These are phyloP conservation scores for Aix galericulata DNA, from an alignment of 2,113 vertebrate genomes.

Conservation along the genomic window DNA sequence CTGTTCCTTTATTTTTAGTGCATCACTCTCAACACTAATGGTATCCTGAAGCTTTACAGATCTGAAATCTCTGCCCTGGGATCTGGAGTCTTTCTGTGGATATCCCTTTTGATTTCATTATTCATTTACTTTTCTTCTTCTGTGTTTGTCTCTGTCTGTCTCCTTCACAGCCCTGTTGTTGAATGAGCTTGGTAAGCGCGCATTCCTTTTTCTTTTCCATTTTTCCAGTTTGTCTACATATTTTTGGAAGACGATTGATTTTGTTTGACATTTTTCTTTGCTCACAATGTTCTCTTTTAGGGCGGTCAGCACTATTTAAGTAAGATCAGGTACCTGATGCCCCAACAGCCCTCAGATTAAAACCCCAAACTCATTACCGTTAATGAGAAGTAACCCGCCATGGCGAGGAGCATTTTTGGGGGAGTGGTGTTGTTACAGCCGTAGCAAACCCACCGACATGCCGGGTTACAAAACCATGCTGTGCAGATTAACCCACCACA, in stretches of 20 bases:
- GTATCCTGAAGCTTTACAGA: conserved; percentile 64
- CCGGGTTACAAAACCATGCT: accelerated
- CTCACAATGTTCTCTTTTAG: conserved; percentile 30
- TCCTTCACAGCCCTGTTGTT: conserved; percentile 87
- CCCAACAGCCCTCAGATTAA: background rate
- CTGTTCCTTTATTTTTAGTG: conserved; percentile 38
- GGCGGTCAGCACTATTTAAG: conserved; percentile 25
- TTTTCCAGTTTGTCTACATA: conserved; percentile 42
- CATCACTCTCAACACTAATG: conserved; percentile 24
- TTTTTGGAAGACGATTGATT: conserved; percentile 13
- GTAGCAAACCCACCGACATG: background rate
- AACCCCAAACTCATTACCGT: background rate
- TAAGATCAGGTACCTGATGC: conserved; percentile 2
- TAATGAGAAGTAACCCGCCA: accelerated
- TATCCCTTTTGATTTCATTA: conserved; percentile 81
- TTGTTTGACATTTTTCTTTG: conserved; percentile 41
- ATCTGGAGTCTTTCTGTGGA: conserved; percentile 78
- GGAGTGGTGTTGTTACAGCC: background rate
- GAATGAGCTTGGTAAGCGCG: conserved; percentile 87
- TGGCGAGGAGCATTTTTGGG: background rate
- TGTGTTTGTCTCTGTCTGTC: conserved; percentile 85
- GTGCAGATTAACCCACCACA: background rate
- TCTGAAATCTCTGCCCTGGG: conserved; percentile 54
- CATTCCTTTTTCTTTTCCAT: conserved; percentile 76
- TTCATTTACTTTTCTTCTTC: conserved; percentile 85